phyloP scores from a whole-genome alignment of 2,888 invertebrate species.

The Chelonus formosanus region DNA sequence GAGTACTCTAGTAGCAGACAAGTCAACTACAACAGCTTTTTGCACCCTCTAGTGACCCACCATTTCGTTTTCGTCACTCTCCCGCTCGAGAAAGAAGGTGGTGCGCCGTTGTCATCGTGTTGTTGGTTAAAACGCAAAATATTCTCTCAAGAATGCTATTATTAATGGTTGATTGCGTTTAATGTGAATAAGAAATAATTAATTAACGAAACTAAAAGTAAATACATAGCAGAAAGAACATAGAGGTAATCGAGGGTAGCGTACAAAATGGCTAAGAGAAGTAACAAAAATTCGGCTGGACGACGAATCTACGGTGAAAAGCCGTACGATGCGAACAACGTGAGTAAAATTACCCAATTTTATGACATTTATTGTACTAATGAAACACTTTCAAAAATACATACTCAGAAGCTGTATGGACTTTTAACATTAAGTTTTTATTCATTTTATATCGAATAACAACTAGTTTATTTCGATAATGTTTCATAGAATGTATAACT shows the following conservation, averaged over 20 bases:
- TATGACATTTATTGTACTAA: constrained; percentile 20
- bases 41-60: constrained; percentile 2
- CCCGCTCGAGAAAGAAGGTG: constrained; percentile 9
- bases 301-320: constrained; percentile 61
- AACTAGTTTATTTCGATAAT: constrained; percentile 22
- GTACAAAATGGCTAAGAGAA: constrained; percentile 61
- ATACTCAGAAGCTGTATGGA: too few species aligned
- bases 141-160: constrained; percentile 9
- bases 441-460: constrained; percentile 13
- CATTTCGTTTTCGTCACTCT: neutral
- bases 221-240: too few species aligned
- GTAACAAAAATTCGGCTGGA: constrained; percentile 55
- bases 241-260: neutral
- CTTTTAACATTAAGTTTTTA: too few species aligned
- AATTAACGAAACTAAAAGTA: neutral
- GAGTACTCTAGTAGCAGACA: neutral
- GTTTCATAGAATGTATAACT: constrained; percentile 28
- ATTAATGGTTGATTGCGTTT: constrained; percentile 1
- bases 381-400: constrained; percentile 24
- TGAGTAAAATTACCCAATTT: constrained; percentile 56
- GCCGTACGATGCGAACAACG: constrained; percentile 66
- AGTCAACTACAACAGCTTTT: neutral
- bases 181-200: neutral
- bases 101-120: neutral
- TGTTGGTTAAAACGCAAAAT: constrained; percentile 13